A percentile compares a stretch with the other conserved stretches of the same genome.
phyloP scores from a whole-genome alignment of 2,113 vertebrate genomes.

The Thermophis baileyi region DNA sequence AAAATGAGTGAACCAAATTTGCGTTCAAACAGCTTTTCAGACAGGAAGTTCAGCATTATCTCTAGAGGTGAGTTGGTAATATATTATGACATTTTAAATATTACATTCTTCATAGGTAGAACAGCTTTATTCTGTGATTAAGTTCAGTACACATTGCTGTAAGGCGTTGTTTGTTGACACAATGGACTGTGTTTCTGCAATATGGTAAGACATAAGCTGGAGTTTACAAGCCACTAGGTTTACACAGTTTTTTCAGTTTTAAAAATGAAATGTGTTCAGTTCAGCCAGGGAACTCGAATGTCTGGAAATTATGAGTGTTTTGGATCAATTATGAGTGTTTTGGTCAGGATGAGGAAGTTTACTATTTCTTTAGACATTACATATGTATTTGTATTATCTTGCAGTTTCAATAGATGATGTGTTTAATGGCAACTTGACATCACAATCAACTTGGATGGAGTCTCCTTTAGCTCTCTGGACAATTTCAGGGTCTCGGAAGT shows the following conservation, averaged over 20 bases:
- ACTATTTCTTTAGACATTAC: conserved; percentile 2
- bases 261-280: not conserved
- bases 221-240: not conserved
- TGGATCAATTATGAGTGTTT: not conserved
- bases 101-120: not conserved
- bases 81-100: not conserved
- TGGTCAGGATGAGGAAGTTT: not conserved
- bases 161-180: not conserved
- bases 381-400: conserved; percentile 7
- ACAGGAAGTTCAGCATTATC: conserved; percentile 61
- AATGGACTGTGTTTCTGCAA: not conserved
- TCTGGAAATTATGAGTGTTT: not conserved
- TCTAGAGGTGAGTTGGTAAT: conserved; percentile 60
- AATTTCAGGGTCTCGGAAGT: conserved; percentile 47
- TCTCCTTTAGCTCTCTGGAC: conserved; percentile 48
- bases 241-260: not conserved
- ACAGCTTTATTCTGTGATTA: not conserved
- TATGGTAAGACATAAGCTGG: not conserved
- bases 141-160: not conserved
- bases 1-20: conserved; percentile 65
- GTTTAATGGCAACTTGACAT: conserved; percentile 59
- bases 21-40: conserved; percentile 57
- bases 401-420: conserved; percentile 61
- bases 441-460: conserved; percentile 49
- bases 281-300: not conserved